Conservation (phyloP, 1,140 invertebrate genomes). For the Phenacoccus solenopsis region DNA sequence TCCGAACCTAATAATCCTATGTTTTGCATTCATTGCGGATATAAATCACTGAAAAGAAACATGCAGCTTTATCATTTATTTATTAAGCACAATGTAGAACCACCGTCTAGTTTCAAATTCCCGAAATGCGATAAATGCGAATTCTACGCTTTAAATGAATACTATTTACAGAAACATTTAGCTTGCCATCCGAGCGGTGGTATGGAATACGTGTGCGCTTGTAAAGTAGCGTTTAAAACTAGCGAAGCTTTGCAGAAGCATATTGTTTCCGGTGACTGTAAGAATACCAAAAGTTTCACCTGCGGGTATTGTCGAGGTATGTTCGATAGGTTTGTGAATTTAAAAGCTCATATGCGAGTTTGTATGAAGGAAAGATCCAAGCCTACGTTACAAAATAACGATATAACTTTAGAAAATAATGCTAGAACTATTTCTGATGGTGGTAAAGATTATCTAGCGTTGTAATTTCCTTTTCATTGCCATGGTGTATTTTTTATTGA, state of each 20-base stretch:
- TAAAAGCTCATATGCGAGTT: conserved; percentile 3
- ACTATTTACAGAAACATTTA: conserved; percentile 1
- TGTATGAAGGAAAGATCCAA: conserved; percentile 4
- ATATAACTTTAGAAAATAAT: neutral
- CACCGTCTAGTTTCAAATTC: conserved; percentile 53
- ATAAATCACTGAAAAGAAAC: conserved; percentile 58
- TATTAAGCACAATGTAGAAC: conserved; percentile 60
- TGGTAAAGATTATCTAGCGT: neutral
- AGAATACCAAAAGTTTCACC: neutral
- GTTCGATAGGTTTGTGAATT: conserved; percentile 4
- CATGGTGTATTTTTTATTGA: too few relatives aligned
- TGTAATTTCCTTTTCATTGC: too few relatives aligned
- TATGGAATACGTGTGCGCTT: neutral
- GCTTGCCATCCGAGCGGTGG: neutral
- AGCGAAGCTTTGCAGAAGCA: neutral
- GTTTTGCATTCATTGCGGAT: conserved; percentile 73
- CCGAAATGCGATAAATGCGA: conserved; percentile 61
- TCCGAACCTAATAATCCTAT: conserved; percentile 62
- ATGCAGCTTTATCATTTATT: conserved; percentile 66
- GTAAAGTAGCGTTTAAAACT: neutral
- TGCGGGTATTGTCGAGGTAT: neutral
- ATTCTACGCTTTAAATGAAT: conserved; percentile 54
- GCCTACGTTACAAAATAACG: neutral
- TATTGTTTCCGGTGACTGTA: neutral
- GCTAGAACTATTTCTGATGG: neutral